Evolutionary conservation across 2,797 vertebrate species (phyloP), one percentile per base, ranked within the genome.

Genomic region (Leuciscus waleckii): DNA sequence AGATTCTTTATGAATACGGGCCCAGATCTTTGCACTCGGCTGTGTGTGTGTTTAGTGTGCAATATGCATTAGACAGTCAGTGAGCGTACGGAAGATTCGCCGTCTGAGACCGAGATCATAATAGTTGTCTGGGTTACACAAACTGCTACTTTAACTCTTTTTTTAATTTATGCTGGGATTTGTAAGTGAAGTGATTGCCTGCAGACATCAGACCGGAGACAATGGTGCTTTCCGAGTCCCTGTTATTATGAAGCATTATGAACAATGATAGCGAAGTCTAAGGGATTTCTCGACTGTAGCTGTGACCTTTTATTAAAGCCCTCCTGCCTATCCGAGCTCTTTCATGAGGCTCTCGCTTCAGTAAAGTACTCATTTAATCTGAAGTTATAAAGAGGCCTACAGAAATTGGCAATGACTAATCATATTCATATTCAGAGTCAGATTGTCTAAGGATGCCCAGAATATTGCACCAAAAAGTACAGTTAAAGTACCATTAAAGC

Each of bases 201-300:
- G 35, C 49, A 68, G 68, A 39, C 51, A 29, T 21, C 35, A 46
- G 51, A 16, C 49, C 23, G 58, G 61, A 65, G 83, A 29, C 78
- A 41, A 63, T 74, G 58, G 41, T 8, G 26, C 56, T 43, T 71
- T 79, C 49, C 16, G 8, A 79, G 77, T 26, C 77, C 58, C 70
- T 56, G 63, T 85, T 85, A 85, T 77, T 77, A 77, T 26, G 35
- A 77, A 58, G 35, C 75, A 5, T 58, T 58, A 58, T 9, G 75
- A 77, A 77, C 75, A 39, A 61, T 77, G 54, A 58, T 41, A 2
- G 6, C 3, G 35, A 13, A 76, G 19, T 76, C 73, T 14, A 76
- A 37, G 32, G 74, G 74, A 58, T 58, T 76, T 76, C 29, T n/a
- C 10, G 54, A 58, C 51, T 58, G 75, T 37, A 76, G 73, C 73